Conservation (phyloP, 2,113 vertebrate species). For the Pogonocichla stellata region DNA sequence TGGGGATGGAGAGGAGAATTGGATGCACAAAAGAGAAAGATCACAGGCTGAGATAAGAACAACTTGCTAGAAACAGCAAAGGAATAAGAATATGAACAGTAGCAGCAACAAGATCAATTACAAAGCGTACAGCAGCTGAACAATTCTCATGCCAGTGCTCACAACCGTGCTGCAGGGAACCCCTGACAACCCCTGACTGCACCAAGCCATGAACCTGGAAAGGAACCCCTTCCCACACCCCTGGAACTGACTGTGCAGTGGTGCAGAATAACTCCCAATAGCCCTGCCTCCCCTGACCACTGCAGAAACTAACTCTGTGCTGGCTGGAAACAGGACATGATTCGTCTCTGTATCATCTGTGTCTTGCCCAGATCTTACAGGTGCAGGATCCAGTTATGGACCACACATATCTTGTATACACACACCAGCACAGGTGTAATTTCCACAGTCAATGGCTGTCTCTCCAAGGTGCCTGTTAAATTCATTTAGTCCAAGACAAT, state of each 20-base stretch:
- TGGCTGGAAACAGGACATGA: background rate
- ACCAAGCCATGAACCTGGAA: rapidly evolving
- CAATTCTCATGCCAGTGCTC: background rate
- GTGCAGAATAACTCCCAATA: background rate
- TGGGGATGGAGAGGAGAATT: background rate
- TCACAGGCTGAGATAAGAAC: background rate
- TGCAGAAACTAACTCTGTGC: background rate
- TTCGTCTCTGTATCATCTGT: background rate
- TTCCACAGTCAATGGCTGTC: background rate
- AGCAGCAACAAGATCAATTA: background rate
- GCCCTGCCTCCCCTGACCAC: background rate
- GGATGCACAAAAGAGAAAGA: background rate
- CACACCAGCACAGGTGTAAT: no score
- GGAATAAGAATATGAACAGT: background rate
- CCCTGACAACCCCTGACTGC: no score
- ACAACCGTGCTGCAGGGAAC: rapidly evolving
- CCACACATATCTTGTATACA: rapidly evolving
- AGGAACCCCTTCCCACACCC: background rate
- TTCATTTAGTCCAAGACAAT: background rate
- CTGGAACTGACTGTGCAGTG: background rate
- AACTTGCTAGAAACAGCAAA: background rate
- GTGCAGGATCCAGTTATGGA: no score
- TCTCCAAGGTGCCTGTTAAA: background rate
- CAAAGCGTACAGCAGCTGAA: background rate
- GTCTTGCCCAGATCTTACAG: background rate